Conservation (phyloP, 2,888 invertebrate species). For the Pinctada fucata region DNA sequence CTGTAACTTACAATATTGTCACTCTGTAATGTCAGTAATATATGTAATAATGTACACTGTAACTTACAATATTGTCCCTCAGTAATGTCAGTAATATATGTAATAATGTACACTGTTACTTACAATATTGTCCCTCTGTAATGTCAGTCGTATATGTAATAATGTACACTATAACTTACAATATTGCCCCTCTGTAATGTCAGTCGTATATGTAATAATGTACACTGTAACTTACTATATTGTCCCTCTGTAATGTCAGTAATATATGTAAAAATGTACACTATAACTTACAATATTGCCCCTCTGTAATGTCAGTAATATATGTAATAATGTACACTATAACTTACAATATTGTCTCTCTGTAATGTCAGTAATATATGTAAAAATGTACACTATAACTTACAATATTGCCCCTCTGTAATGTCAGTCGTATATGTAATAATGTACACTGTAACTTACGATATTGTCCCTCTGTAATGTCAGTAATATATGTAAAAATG, state of each 20-base stretch:
- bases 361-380: conserved; percentile 60
- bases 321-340: not conserved
- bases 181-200: conserved; percentile 46
- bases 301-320: conserved; percentile 57
- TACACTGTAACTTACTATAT: not conserved
- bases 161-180: too few relatives aligned
- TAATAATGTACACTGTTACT: too few relatives aligned
- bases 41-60: not conserved
- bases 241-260: conserved; percentile 51
- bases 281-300: not conserved
- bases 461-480: conserved; percentile 47
- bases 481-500: conserved; percentile 48
- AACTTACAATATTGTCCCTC: conserved; percentile 7
- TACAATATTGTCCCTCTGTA: conserved; percentile 40
- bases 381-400: too few relatives aligned
- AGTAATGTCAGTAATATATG: conserved; percentile 60
- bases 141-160: conserved; percentile 47
- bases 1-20: not conserved
- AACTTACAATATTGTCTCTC: conserved; percentile 7
- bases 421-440: conserved; percentile 47
- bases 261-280: conserved; percentile 40
- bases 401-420: conserved; percentile 39
- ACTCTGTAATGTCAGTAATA: conserved; percentile 57
- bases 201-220: conserved; percentile 34
- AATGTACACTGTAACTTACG: too few relatives aligned